Base-by-base conservation (phyloP, 2,113 vertebrate species). In the Phalacrocorax brasilianus region DNA sequence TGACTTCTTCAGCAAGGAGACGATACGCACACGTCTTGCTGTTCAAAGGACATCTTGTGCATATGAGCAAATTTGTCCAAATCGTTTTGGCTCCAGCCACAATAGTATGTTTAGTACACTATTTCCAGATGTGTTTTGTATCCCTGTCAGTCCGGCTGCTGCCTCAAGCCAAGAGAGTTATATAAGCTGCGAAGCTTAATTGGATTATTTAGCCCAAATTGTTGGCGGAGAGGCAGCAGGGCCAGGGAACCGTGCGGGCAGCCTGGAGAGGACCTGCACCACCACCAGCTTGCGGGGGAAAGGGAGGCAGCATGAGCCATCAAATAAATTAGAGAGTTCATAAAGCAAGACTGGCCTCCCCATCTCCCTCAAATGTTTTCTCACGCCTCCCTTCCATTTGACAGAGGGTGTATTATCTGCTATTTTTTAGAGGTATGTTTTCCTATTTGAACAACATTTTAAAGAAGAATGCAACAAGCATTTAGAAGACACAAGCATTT, bases 71-170 rank as follows among this genome's bases (percentile, higher is more conserved):
- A 82, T 76, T n/a, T 59, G 82, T 96, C 95, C 93, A 70, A 30
- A 68, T 47, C 0, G 2, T 27, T 82, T 58, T 92, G 91, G 95
- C 94, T 91, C 38, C 1, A 4, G 88, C 83, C 2, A 0, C 0
- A 0, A 65, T 40, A 76, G 84, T 49, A 12, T 73, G 87, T 63
- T 89, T 12, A 53, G 86, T 35, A 47, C 76, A 66, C 89, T 10
- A 47, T 65, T 97, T 97, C 97, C 95, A 97, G 97, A 95, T 97
- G 95, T 97, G 95, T 45, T 47, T 40, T 70, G 58, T 35, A 63
- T 63, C 95, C 71, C 61, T 0, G 21, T 82, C 95, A 73, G 75
- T 28, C 83, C 4, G 0, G 71, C 85, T 35, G 93, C 95, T 86
- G 91, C 88, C 72, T 85, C 59, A 8, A 86, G 95, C 93, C 95